Percentiles rank a stretch among this genome's conserved stretches.
Conservation (phyloP, 2,888 invertebrate genomes). For the Drosophila pegasa region DNA sequence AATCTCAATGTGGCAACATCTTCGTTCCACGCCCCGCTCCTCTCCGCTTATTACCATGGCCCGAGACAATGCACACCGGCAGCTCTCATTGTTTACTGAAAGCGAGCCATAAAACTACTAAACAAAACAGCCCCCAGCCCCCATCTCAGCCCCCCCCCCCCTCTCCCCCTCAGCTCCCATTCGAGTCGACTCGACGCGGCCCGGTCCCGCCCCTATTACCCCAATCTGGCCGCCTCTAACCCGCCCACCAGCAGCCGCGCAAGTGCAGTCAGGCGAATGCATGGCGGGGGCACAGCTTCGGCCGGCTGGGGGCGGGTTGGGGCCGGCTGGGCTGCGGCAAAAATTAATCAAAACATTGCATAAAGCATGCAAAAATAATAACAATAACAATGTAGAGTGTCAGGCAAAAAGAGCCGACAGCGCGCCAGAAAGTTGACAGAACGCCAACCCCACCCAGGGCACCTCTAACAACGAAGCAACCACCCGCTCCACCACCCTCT, state of each 20-base stretch:
- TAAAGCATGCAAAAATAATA: conserved; percentile 85
- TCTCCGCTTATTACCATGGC: conserved; percentile 38
- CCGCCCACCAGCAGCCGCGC: conserved; percentile 35
- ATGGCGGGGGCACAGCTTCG: conserved; percentile 27
- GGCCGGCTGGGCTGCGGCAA: conserved; percentile 69
- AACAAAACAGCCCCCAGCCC: conserved; percentile 72
- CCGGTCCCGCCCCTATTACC: conserved; percentile 13
- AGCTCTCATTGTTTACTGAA: conserved; percentile 75
- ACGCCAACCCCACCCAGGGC: conserved; percentile 16
- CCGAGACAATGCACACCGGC: conserved; percentile 75
- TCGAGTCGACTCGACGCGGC: too few species aligned
- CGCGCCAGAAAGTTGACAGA: conserved; percentile 52
- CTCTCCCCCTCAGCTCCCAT: too few species aligned
- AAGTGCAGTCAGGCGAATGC: conserved; percentile 78
- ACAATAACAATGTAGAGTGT: conserved; percentile 84
- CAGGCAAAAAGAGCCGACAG: conserved; percentile 71
- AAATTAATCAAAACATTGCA: conserved; percentile 85
- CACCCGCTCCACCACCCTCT: neutral
- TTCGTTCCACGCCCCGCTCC: conserved; percentile 6
- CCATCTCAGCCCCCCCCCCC: conserved; percentile 30
- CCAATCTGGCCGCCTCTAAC: conserved; percentile 6
- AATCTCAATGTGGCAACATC: conserved; percentile 56
- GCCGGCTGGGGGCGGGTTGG: neutral
- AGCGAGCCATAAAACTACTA: conserved; percentile 80
- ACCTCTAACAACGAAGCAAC: neutral